Evolutionary conservation across 2,888 invertebrate genomes (phyloP), one percentile per base, ranked within the genome.

Genomic region (Diaphora mendica): DNA sequence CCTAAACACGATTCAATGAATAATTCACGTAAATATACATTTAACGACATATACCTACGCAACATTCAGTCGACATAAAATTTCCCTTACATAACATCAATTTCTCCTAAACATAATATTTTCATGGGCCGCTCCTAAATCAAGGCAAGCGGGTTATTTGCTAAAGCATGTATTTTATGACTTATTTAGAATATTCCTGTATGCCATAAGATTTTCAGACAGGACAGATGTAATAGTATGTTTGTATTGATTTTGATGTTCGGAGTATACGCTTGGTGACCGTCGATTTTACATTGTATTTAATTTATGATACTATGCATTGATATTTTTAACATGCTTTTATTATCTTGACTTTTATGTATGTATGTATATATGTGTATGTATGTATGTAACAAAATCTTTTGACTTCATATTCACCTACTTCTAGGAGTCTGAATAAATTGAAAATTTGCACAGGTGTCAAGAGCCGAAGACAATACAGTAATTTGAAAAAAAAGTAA

Each of bases 141-240:
- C 85, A 85, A 79, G 79, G 39, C 65, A 70, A 77, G 74, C 76
- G 76, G 79, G 82, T 85, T 85, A 84, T 84, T 82, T 59, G 79
- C 78, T 78, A 79, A 81, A 83, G 79, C 83, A 84, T 83, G 82
- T 85, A 78, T 85, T 85, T 85, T 85, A 84, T 82, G 78, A 81
- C 82, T 80, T 85, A 85, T 85, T 84, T 85, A 84, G 77, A 73
- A 73, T 73, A 84, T 82, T 85, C 77, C 73, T 81, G 77, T 80
- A 42, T 70, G 78, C 71, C 71, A 79, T 83, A 83, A 81, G 80
- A 85, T 76, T 33, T 64, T 68, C 35, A 51, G 68, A 26, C 59
- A n/a, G 48, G 62, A 62, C 17, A 11, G 44, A 62, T 59, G n/a
- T n/a, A 39, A n/a, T 11, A 7, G 3, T 33, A 17, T 44, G 62